Evolutionary conservation across 1,140 invertebrate genomes (phyloP), one percentile per base, ranked within the genome.

Genomic region (Zaprionus camerounensis): DNA sequence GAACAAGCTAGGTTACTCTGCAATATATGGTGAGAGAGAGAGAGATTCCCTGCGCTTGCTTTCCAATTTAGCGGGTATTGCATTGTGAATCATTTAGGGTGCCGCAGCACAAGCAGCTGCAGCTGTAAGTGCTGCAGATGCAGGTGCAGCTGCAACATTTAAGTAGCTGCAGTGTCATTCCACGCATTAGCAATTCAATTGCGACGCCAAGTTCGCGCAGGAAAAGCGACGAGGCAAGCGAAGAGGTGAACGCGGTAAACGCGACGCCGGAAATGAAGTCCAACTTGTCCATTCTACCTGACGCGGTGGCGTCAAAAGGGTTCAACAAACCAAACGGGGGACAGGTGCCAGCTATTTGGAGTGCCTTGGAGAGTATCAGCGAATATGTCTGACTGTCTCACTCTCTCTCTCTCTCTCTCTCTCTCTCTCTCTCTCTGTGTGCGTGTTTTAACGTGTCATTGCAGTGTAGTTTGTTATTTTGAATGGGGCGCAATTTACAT

Each of bases 401-500:
- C n/a, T n/a, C n/a, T n/a, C n/a, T n/a, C n/a, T n/a, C n/a, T 17
- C 17, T 17, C 17, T 17, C 17, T 17, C 17, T 17, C 36, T 7
- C 3, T n/a, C 15, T 20, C 22, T 20, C 46, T 67, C 20, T 66
- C 31, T 58, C 17, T 58, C 6, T 59, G 26, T 67, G 46, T 66
- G 53, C 49, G 22, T 63, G 41, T 58, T 13, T 59, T 26, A 58
- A 51, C 44, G 75, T 82, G 65, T 68, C 55, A 49, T 56, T 61
- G 44, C 56, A 82, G 68, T 82, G 81, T 76, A 82, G 71, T 82
- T 82, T 65, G 81, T 80, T 84, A 81, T 71, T 74, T 12, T 61
- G 49, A 81, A 84, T 73, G 78, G 68, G 53, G 46, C 66, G 74
- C 82, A 68, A 72, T 85, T 84, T 85, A 75, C 78, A 84, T 84